Percentiles rank a stretch among this genome's conserved stretches.
Conservation (phyloP, 2,797 vertebrate species). For the Morus bassanus region DNA sequence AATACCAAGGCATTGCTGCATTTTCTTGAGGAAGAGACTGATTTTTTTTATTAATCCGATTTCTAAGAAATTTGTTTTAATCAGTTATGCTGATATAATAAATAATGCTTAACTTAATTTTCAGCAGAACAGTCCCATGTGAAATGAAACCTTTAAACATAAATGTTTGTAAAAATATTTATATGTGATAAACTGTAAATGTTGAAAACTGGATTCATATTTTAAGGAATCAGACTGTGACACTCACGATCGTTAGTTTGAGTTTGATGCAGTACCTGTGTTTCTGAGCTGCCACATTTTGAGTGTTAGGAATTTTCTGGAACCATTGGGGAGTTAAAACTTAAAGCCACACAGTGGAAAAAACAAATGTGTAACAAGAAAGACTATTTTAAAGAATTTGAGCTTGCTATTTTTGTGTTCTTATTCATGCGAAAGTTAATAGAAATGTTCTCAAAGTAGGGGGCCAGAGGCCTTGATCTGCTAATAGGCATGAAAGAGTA, state of each 20-base stretch:
- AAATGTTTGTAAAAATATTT: background rate
- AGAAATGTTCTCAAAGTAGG: background rate
- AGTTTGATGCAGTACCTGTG: background rate
- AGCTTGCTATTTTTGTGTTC: background rate
- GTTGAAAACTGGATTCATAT: background rate
- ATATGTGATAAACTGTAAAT: background rate
- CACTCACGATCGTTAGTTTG: background rate
- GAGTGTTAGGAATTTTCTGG: background rate
- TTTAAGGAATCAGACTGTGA: slow-evolving; percentile 23
- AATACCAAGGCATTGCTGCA: background rate
- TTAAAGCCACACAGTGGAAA: background rate
- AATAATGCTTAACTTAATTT: background rate
- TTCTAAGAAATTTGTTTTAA: background rate
- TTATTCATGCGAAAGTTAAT: background rate
- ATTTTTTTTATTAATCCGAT: background rate
- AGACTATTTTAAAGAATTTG: background rate
- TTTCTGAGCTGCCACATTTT: background rate
- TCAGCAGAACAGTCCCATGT: background rate
- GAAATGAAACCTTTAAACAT: background rate
- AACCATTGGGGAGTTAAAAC: background rate
- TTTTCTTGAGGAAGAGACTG: background rate
- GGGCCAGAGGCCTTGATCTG: background rate
- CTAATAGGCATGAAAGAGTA: background rate
- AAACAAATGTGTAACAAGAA: background rate
- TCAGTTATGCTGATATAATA: background rate